phyloP scores from a whole-genome alignment of 1,140 invertebrate genomes.

The Physella acuta region DNA sequence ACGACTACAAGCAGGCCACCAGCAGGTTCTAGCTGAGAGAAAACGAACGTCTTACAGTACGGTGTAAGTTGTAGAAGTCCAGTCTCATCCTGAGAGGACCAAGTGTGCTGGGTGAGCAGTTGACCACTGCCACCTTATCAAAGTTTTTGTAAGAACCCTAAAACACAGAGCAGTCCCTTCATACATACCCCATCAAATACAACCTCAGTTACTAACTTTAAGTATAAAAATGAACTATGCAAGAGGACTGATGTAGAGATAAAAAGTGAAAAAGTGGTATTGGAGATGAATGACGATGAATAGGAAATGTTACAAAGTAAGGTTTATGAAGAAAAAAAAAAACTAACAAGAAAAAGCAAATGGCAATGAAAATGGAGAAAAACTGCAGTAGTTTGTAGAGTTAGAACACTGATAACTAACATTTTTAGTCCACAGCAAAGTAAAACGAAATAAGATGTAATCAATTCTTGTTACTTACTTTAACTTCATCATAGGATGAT shows the following conservation, averaged over 20 bases:
- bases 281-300: too few relatives aligned
- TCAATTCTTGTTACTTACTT: background rate
- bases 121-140: slow-evolving; percentile 13
- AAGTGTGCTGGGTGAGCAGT: background rate
- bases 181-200: too few relatives aligned
- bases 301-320: too few relatives aligned
- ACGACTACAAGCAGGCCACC: background rate
- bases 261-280: too few relatives aligned
- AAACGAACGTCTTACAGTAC: slow-evolving; percentile 10
- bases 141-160: background rate
- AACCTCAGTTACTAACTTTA: too few relatives aligned
- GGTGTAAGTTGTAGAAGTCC: slow-evolving; percentile 12
- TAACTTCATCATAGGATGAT: background rate
- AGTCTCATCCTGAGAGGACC: slow-evolving; percentile 8
- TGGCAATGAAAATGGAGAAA: background rate
- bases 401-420: too few relatives aligned
- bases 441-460: too few relatives aligned
- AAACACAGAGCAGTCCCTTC: background rate
- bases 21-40: background rate
- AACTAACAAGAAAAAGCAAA: background rate
- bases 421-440: background rate
- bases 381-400: too few relatives aligned
- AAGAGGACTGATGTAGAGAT: too few relatives aligned
- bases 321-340: background rate
- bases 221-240: too few relatives aligned